These are phyloP conservation scores for Nematostella vectensis DNA, from an alignment of 92 coral and sea anemone species.

Conservation along the genomic window DNA sequence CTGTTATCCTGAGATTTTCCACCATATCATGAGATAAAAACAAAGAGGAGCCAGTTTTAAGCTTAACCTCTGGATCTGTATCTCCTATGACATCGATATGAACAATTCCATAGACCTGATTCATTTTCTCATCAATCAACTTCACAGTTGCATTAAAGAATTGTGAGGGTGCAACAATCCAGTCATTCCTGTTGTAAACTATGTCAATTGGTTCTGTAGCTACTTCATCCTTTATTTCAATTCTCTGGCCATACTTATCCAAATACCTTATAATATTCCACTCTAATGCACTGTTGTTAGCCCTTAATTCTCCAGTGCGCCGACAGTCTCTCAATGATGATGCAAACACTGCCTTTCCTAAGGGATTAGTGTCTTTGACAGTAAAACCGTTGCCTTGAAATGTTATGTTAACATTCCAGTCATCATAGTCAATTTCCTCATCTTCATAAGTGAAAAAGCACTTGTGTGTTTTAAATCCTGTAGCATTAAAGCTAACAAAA, in stretches of 20 bases:
- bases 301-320: constrained; percentile 37
- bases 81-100: constrained; percentile 16
- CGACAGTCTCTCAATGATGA: constrained; percentile 74
- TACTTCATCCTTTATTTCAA: constrained; percentile 37
- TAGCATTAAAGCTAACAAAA: constrained; percentile 56
- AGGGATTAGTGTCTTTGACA: constrained; percentile 5
- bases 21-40: constrained; percentile 44
- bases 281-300: constrained; percentile 41
- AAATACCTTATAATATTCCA: constrained; percentile 64
- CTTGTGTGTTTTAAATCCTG: constrained; percentile 36
- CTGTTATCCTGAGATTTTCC: constrained; percentile 30
- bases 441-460: constrained; percentile 64
- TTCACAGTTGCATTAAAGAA: constrained; percentile 45
- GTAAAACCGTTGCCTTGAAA: constrained; percentile 48
- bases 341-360: constrained; percentile 73
- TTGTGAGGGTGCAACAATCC: constrained; percentile 77
- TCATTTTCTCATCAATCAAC: constrained; percentile 65
- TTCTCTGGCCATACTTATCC: constrained; percentile 24
- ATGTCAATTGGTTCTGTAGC: constrained; percentile 74
- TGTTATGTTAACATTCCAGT: constrained; percentile 47
- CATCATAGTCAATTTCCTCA: constrained; percentile 14
- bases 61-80: constrained; percentile 10
- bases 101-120: constrained; percentile 66
- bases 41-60: constrained; percentile 37
- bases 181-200: constrained; percentile 26